Base-by-base conservation (phyloP, 1,140 invertebrate species). In the Atopsyche davidsoni region DNA sequence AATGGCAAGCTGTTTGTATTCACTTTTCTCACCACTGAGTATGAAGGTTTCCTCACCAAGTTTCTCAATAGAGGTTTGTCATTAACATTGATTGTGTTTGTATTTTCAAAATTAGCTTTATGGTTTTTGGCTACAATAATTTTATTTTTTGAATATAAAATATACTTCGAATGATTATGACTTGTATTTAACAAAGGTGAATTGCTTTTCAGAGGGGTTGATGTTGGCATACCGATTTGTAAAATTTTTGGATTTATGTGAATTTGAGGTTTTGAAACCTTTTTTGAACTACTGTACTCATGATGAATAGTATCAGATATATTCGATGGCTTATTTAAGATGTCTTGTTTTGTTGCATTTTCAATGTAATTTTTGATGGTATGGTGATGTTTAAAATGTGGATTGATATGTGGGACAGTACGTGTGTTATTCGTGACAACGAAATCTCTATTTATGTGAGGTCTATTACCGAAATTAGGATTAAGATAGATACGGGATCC, bases 221-320 rank as follows among this genome's bases (percentile, higher is more conserved):
- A 28, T 28, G 25, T 7, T 28, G 25, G 25, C 25, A 7, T 28
- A 28, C 25, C 7, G 16, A 50, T 6, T 13, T 35, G 9, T 9
- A 57, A 22, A 11, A 53, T n/a, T 42, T 46, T 53, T 9, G 55
- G 55, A 46, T 57, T 57, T 4, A 57, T 17, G 36, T 57, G 50
- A 28, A 56, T 56, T 48, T 45, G 47, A n/a, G 48, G 45, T 38
- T 42, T 44, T 32, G 14, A n/a, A n/a, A n/a, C n/a, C n/a, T n/a
- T n/a, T n/a, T n/a, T n/a, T n/a, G n/a, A n/a, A n/a, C n/a, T n/a
- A n/a, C n/a, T n/a, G n/a, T n/a, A n/a, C n/a, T n/a, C n/a, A n/a
- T n/a, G n/a, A n/a, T n/a, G n/a, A n/a, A n/a, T 28, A n/a, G 7
- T 28, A 28, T 28, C 7, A 28, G 7, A n/a, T 13, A 28, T 28